A percentile compares a stretch with the other conserved stretches of the same genome.
phyloP scores from a whole-genome alignment of 2,113 vertebrate genomes.

The Empidonax alnorum region DNA sequence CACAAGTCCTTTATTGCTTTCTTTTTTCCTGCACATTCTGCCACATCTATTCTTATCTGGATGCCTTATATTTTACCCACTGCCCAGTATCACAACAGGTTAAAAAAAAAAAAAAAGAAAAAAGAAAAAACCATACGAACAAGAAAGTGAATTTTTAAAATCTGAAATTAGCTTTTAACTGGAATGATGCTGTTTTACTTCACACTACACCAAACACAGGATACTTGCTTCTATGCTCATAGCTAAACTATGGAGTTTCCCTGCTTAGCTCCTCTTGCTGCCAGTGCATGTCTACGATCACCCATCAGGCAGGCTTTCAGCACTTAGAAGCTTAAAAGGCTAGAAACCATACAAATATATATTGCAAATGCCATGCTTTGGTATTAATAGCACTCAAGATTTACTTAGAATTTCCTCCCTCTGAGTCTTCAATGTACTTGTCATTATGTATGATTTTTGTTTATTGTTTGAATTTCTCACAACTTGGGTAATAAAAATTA shows the following conservation, averaged over 20 bases:
- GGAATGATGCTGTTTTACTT: not conserved
- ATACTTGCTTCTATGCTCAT: not conserved
- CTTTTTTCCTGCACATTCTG: not conserved
- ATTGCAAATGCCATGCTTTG: not conserved
- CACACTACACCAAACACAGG: not conserved
- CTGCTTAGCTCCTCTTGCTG: not conserved
- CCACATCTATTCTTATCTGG: not conserved
- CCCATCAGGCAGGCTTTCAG: not conserved
- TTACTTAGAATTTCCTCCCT: not conserved
- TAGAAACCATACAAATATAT: not conserved
- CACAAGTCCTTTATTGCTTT: not conserved
- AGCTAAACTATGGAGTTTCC: not conserved
- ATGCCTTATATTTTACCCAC: not conserved
- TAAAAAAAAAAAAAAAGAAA: no score
- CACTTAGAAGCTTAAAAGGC: not conserved
- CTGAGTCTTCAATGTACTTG: not conserved
- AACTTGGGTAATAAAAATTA: not conserved
- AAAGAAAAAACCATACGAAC: not conserved
- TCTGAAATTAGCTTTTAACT: not conserved
- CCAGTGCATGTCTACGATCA: rapidly evolving
- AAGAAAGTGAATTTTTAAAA: not conserved
- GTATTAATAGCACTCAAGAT: not conserved
- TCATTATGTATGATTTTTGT: not conserved
- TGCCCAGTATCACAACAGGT: not conserved
- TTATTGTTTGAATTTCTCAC: not conserved